Evolutionary conservation across 2,888 invertebrate species (phyloP).

Genomic region (Argyra leucocephala): DNA sequence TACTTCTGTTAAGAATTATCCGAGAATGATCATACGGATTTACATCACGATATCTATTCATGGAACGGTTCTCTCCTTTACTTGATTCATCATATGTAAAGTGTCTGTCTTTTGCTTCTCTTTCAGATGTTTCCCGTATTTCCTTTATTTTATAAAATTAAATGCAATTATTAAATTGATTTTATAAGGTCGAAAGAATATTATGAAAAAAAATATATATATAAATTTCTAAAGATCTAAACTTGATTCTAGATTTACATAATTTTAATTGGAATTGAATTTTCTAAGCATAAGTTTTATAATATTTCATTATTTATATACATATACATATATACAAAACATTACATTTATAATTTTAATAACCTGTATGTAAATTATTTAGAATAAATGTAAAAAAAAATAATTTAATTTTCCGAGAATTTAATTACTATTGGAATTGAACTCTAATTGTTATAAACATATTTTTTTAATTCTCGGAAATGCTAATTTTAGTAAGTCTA

Average conservation of each 20-base stretch:
- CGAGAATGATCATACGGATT: conserved; percentile 92
- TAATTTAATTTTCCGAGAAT: neutral
- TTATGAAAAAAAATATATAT: neutral
- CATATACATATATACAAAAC: neutral
- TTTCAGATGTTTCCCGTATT: conserved; percentile 61
- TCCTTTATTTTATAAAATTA: conserved; percentile 48
- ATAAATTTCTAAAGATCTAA: neutral
- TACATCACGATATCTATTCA: conserved; percentile 91
- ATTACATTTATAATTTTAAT: neutral
- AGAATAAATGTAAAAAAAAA: neutral
- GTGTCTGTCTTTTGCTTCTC: conserved; percentile 51
- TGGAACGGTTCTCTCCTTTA: conserved; percentile 45
- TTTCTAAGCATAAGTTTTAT: neutral
- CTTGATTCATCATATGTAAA: conserved; percentile 40
- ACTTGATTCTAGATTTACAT: neutral
- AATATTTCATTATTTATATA: neutral
- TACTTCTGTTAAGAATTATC: conserved; percentile 62
- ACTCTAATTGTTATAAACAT: neutral
- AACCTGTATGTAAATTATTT: neutral
- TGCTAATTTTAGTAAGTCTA: neutral
- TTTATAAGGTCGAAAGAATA: neutral
- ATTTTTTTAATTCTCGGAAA: neutral
- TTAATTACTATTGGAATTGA: neutral
- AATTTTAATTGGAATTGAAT: too few relatives aligned
- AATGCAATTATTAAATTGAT: conserved; percentile 9